Percentiles rank a stretch among this genome's conserved stretches.
Evolutionary conservation across 1,140 invertebrate genomes (phyloP).

Genomic region (Mycetomoellerius zeteki): DNA sequence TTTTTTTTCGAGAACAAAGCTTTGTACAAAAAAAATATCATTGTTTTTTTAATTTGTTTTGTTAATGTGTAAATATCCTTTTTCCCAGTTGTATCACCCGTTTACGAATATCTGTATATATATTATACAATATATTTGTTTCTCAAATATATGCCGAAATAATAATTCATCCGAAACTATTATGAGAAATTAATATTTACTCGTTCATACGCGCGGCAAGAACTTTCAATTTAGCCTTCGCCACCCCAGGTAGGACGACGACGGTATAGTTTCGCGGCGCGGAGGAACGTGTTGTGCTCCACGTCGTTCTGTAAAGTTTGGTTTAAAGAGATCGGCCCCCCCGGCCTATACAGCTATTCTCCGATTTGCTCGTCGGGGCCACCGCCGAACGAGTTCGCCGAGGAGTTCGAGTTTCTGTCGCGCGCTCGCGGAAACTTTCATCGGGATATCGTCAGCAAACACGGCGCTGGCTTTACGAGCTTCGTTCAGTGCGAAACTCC

Average conservation of each 20-base stretch:
- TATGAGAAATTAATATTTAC: constrained; percentile 28
- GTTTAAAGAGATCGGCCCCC: constrained; percentile 52
- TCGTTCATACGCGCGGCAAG: constrained; percentile 5
- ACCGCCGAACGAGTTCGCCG: constrained; percentile 50
- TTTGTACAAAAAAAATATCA: no score
- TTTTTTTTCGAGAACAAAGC: no score
- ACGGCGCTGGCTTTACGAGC: constrained; percentile 58
- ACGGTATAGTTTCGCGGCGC: constrained; percentile 45
- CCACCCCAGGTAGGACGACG: neutral
- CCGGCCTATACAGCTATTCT: constrained; percentile 46
- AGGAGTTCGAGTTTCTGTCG: constrained; percentile 56
- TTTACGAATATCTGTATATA: no score
- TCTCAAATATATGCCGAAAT: neutral
- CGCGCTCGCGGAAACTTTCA: constrained; percentile 60
- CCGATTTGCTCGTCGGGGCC: constrained; percentile 42
- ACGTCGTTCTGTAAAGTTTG: constrained; percentile 53
- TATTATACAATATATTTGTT: no score
- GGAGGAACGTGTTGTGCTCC: constrained; percentile 45
- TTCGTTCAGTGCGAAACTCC: constrained; percentile 50
- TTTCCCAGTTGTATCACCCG: no score
- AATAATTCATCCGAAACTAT: constrained; percentile 10
- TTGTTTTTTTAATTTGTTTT: no score
- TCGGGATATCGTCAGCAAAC: constrained; percentile 63
- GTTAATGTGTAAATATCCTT: no score
- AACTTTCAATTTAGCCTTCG: constrained; percentile 46